These are phyloP conservation scores for Mamestra brassicae DNA, from an alignment of 2,888 invertebrate species.

Conservation along the genomic window DNA sequence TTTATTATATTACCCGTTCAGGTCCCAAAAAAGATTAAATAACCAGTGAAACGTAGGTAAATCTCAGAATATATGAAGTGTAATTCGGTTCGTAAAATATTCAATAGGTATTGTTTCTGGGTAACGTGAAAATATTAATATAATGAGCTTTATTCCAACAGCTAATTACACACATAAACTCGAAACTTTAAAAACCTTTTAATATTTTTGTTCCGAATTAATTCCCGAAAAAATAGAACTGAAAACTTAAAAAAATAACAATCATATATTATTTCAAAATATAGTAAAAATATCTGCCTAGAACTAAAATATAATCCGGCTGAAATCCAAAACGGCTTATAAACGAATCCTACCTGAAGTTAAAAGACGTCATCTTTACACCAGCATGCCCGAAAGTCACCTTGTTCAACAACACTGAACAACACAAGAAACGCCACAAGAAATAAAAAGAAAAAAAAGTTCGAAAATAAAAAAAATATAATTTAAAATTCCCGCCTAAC, in stretches of 20 bases:
- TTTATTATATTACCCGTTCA: neutral
- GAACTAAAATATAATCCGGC: neutral
- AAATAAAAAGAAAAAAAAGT: slow-evolving; percentile 50
- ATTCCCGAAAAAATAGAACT: neutral
- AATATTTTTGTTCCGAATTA: neutral
- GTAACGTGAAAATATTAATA: too few species aligned
- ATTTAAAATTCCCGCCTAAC: slow-evolving; percentile 83
- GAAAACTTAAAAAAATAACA: neutral
- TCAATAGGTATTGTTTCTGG: too few species aligned
- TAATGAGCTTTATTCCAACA: neutral
- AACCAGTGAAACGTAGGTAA: neutral
- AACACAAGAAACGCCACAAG: slow-evolving; percentile 77
- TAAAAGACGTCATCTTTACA: slow-evolving; percentile 82
- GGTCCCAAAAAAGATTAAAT: neutral
- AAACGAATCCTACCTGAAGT: slow-evolving; percentile 80
- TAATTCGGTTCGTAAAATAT: neutral
- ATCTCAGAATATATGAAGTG: neutral
- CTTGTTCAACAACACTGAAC: slow-evolving; percentile 76
- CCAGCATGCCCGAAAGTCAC: slow-evolving; percentile 81
- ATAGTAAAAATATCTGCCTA: neutral
- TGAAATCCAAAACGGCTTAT: slow-evolving; percentile 13
- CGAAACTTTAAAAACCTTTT: neutral
- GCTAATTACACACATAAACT: neutral
- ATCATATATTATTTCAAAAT: neutral
- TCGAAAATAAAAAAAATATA: slow-evolving; percentile 52